A percentile compares a stretch with the other conserved stretches of the same genome.
These are phyloP conservation scores for Archilochus colubris DNA, from an alignment of 2,113 vertebrate species.

Conservation along the genomic window DNA sequence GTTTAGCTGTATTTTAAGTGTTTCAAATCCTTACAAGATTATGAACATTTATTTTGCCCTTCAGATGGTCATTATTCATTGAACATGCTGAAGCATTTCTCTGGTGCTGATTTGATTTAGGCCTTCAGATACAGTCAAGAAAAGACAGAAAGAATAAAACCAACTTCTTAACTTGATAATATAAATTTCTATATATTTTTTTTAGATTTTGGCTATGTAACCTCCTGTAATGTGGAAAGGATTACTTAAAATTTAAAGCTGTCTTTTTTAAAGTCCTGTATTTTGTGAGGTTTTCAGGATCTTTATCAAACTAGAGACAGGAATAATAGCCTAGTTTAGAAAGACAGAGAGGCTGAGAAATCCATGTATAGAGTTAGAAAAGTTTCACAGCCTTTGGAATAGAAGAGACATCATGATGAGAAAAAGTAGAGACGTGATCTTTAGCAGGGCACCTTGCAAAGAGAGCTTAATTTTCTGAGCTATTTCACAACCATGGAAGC, in stretches of 20 bases:
- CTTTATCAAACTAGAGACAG: not conserved
- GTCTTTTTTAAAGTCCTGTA: not conserved
- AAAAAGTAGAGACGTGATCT: not conserved
- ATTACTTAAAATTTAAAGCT: not conserved
- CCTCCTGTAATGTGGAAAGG: not conserved
- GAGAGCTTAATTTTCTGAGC: not conserved
- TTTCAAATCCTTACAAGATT: not conserved
- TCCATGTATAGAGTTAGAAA: not conserved
- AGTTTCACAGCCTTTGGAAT: not conserved
- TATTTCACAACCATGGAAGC: not conserved
- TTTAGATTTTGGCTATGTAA: not conserved
- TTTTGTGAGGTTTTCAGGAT: not conserved
- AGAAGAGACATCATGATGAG: not conserved
- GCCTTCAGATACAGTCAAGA: not conserved
- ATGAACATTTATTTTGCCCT: not conserved
- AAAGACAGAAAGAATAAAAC: not conserved
- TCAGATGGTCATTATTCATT: not conserved
- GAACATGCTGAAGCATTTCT: not conserved
- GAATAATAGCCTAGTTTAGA: not conserved
- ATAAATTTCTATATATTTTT: not conserved
- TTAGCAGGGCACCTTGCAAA: not conserved
- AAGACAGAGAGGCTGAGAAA: not conserved
- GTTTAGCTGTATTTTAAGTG: fast-evolving
- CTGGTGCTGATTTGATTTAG: not conserved
- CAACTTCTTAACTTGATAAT: not conserved